Percentiles rank a stretch among this genome's conserved stretches.
Evolutionary conservation across 2,113 vertebrate species (phyloP).

Genomic region (Oreochromis spilurus): DNA sequence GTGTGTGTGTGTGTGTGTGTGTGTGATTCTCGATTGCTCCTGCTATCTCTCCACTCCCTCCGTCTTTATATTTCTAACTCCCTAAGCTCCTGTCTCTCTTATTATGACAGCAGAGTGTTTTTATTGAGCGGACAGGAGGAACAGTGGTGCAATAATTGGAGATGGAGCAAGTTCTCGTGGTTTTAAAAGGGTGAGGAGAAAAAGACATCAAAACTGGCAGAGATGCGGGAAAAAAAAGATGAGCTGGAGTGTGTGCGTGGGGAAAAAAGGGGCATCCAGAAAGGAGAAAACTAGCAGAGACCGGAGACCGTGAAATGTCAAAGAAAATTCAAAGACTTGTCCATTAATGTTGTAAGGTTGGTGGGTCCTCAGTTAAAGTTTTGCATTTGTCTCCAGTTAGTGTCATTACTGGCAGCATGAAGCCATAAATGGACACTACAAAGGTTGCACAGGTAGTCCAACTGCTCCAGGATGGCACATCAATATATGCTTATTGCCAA

Average conservation of each 20-base stretch:
- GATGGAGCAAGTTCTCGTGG: neutral
- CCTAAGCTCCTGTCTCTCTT: neutral
- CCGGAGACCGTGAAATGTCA: neutral
- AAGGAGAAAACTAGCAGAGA: neutral
- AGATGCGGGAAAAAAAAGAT: neutral
- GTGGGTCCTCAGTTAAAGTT: neutral
- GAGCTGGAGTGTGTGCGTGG: neutral
- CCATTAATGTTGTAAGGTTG: neutral
- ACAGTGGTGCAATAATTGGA: neutral
- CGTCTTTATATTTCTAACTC: neutral
- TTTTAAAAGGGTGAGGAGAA: neutral
- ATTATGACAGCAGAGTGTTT: constrained; percentile 35
- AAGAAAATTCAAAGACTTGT: neutral
- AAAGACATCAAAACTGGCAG: neutral
- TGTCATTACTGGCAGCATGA: neutral
- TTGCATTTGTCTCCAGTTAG: neutral
- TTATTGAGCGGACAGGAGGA: constrained; percentile 7
- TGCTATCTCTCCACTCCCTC: neutral
- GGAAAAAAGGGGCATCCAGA: neutral
- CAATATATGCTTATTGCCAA: neutral
- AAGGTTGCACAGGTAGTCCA: neutral
- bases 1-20: neutral
- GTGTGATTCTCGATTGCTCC: neutral
- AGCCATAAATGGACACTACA: neutral
- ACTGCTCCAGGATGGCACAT: neutral